Evolutionary conservation across 2,113 vertebrate genomes (phyloP).

Genomic region (Channa maculata): DNA sequence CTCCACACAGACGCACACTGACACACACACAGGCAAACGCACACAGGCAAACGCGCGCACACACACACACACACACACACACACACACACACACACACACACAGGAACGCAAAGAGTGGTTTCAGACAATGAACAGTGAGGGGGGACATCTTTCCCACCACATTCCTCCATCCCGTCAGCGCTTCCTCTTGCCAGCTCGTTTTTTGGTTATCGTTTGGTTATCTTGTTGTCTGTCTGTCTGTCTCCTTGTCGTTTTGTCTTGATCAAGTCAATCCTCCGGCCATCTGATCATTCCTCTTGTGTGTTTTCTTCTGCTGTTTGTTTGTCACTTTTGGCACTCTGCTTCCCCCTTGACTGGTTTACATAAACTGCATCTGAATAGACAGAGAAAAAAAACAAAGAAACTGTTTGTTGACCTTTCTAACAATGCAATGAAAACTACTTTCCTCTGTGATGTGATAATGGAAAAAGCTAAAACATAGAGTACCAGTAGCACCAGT

Average conservation of each 20-base stretch:
- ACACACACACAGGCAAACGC: constrained; percentile 38
- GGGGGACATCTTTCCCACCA: constrained; percentile 1
- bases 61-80: constrained; percentile 34
- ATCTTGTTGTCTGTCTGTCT: constrained; percentile 35
- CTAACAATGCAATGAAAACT: background rate
- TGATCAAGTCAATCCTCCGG: constrained; percentile 48
- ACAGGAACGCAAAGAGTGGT: constrained; percentile 53
- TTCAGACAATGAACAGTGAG: constrained; percentile 60
- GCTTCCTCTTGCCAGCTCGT: constrained; percentile 47
- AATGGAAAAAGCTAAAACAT: too few relatives aligned
- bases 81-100: constrained; percentile 41
- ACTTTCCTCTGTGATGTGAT: too few relatives aligned
- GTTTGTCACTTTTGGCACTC: constrained; percentile 77
- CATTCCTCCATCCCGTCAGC: constrained; percentile 23
- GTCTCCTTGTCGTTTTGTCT: constrained; percentile 57
- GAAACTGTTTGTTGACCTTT: background rate
- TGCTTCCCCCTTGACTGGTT: constrained; percentile 74
- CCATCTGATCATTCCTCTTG: constrained; percentile 46
- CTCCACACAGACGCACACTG: constrained; percentile 1
- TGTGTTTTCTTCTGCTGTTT: constrained; percentile 63
- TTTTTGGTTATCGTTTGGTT: constrained; percentile 80
- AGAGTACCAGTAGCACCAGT: too few relatives aligned
- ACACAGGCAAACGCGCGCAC: constrained; percentile 27
- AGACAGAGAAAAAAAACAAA: background rate
- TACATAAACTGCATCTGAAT: constrained; percentile 96